These are phyloP conservation scores for Pollachius pollachius DNA, from an alignment of 2,113 vertebrate species.

Conservation along the genomic window DNA sequence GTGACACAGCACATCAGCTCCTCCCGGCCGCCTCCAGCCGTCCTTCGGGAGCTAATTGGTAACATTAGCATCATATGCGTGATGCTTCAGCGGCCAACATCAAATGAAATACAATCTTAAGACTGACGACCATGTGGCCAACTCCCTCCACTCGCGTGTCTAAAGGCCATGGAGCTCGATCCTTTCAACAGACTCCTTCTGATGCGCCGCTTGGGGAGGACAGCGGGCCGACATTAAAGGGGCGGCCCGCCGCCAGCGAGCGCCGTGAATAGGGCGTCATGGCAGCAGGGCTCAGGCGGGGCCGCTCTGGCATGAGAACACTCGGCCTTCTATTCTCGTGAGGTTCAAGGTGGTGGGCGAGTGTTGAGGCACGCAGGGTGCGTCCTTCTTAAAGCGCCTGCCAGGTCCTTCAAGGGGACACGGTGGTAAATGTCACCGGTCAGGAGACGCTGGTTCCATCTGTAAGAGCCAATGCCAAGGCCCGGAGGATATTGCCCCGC, in stretches of 20 bases:
- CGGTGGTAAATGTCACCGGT: background rate
- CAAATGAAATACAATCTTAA: background rate
- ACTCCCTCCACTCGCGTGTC: background rate
- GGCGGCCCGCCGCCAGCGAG: slow-evolving; percentile 41
- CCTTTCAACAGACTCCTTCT: slow-evolving; percentile 11
- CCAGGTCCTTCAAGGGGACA: slow-evolving; percentile 21
- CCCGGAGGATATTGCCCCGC: background rate
- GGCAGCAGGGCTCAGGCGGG: slow-evolving; percentile 42
- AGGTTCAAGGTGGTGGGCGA: slow-evolving; percentile 7
- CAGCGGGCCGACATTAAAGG: slow-evolving; percentile 43
- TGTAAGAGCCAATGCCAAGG: too few relatives aligned
- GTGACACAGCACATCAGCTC: too few relatives aligned
- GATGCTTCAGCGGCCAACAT: background rate
- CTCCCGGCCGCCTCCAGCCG: slow-evolving; percentile 27
- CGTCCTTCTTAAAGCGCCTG: slow-evolving; percentile 32
- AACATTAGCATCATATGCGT: slow-evolving; percentile 5
- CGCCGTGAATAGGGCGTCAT: slow-evolving; percentile 46
- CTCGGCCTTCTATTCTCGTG: slow-evolving; percentile 39
- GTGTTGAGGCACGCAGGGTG: slow-evolving; percentile 4
- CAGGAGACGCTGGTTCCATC: too few relatives aligned
- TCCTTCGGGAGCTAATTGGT: background rate
- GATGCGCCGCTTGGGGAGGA: slow-evolving; percentile 28
- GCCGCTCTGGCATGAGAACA: slow-evolving; percentile 38
- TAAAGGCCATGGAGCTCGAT: slow-evolving; percentile 11
- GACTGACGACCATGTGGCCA: background rate